Base-by-base conservation (phyloP, 2,888 invertebrate genomes). In the Steromphala cineraria region DNA sequence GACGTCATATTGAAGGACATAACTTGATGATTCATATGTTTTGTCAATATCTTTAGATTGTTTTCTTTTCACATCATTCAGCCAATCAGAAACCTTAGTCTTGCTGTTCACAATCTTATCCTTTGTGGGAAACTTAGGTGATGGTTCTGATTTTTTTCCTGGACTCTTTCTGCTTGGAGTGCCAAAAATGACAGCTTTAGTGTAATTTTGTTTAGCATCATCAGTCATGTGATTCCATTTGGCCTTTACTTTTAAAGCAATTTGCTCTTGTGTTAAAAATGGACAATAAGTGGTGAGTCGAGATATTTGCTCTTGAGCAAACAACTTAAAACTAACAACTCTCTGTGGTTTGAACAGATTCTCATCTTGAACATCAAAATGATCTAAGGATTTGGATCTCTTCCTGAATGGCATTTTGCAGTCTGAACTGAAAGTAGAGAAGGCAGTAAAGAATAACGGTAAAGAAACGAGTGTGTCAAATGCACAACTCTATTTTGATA, bases 241-340 rank as follows among this genome's bases (percentile, higher is more conserved):
- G 13, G 87, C 84, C 80, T 86, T 85, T 0, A 89, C 81, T 79
- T 88, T 89, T n/a, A 82, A 77, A 62, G 85, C 87, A 17, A 90
- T 89, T 67, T 90, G 90, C 21, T 86, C 85, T 67, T 84, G 84
- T 31, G 87, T 86, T 4, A 90, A 83, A 53, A 90, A 90, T 15
- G 90, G 89, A 78, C 90, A 90, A 8, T 79, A 52, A 10, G 85
- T 74, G 67, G 83, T 85, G 46, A 90, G 79, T 55, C 80, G 84
- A 15, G 78, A 56, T 83, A 85, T 88, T 75, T 89, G 83, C 76
- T 87, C 85, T 24, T 85, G 80, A 56, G 78, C 76, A 78, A 83
- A 87, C 13, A 80, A 77, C 24, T 82, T 82, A 67, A 81, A 87
- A 31, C 84, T 85, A 2, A 81, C 82, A 75, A 82, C 80, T 55